Base-by-base conservation (phyloP, 2,113 vertebrate species). In the Illadopsis cleaveri region DNA sequence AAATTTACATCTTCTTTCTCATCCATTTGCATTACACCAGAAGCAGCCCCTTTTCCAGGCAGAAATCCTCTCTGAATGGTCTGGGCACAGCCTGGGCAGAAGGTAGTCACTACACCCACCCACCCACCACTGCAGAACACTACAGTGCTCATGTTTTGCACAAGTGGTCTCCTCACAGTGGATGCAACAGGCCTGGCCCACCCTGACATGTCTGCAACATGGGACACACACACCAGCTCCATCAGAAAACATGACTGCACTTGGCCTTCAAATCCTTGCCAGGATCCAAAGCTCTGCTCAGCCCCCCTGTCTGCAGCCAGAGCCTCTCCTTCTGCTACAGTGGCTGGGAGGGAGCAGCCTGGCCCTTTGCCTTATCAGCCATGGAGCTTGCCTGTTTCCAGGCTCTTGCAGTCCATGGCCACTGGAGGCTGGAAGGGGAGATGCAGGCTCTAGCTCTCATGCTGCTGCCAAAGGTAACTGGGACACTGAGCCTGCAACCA, bases 61-160 rank as follows among this genome's bases (percentile, higher is more conserved):
- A 82, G 47, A 70, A 75, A 31, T 16, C 6, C 28, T 58, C 18
- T 44, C 51, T 10, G 45, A 44, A 18, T 6, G 22, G 30, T 40
- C 10, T 64, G 68, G 66, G 22, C 2, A 8, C 42, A 38, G 11
- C 4, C 24, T 1, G 1, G 37, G 68, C 61, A 66, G 71, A 18
- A 58, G 38, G 54, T 83, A n/a, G 50, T 9, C 15, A 9, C 38
- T 20, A 0, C 0, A 0, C 28, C 35, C 45, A 23, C 6, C 11
- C 5, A 16, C 11, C 9, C 4, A 6, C 3, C 9, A 7, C 13
- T 11, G 13, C 33, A 6, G 19, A 62, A 14, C 35, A 15, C 30
- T 47, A 44, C 38, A 28, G 21, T 2, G 11, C 54, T 14, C 5
- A 9, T 5, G 2, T 54, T 53, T 51, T 38, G 21, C 42, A 27